Base-by-base conservation (phyloP, 92 coral and sea anemone species). In the Scolanthus callimorphus region DNA sequence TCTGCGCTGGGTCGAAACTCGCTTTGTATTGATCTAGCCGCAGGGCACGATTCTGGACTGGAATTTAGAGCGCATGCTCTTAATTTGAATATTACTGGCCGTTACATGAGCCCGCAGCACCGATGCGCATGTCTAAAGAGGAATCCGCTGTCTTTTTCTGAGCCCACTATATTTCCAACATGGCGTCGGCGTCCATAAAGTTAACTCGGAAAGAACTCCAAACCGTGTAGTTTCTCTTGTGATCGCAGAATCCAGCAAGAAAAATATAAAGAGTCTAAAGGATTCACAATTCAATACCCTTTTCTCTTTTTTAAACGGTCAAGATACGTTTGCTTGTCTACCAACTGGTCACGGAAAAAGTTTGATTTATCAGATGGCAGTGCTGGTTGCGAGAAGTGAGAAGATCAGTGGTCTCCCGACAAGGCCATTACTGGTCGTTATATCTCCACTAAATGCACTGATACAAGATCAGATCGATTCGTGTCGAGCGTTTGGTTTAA, bases 361-460 rank as follows among this genome's bases (percentile, higher is more conserved):
- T 23, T 17, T 45, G 22, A 62, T 48, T 31, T 62, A 46, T 50
- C 69, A 62, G 43, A 48, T 47, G 29, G 69, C 69, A 27, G 69
- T 29, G 29, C 17, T 48, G 29, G 43, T 47, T 51, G 69, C 69
- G 12, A 20, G n/a, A n/a, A n/a, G n/a, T n/a, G n/a, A n/a, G n/a
- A n/a, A 11, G 6, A 34, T 34, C 41, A 46, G 50, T 12, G 28
- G 50, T 34, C n/a, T 4, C 29, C 2, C 25, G 15, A 8, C 41
- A 27, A n/a, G 20, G 0, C 60, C 71, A 0, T 39, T 72, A 0
- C 27, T 72, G 11, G 51, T 63, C n/a, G 79, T 72, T 3, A 49
- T 72, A 12, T 72, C 63, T 3, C 72, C 81, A 0, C 25, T 74
- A 13, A 74, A 74, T 34, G 39, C 81, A 11, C 45, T 74, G 4